Evolutionary conservation across 2,888 invertebrate genomes (phyloP), one percentile per base, ranked within the genome.

Genomic region (Perdita meconis): DNA sequence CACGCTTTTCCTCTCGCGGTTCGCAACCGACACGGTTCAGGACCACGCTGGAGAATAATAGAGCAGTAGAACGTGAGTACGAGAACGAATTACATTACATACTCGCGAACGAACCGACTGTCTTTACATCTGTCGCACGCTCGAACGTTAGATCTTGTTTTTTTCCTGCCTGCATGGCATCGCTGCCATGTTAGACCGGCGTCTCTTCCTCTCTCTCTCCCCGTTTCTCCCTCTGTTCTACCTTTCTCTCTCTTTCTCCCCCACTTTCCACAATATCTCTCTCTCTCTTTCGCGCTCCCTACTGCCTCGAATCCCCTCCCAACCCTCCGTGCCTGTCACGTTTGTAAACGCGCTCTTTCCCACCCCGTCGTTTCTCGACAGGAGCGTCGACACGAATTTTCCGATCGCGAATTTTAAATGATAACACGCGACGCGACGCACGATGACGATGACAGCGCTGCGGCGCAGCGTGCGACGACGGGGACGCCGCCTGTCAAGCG

Each of bases 121-220:
- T 70, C 71, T 63, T 63, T 19, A 53, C 53, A 64, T 80, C 44
- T 53, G 57, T 70, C 73, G 53, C 69, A 60, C 77, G 57, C 24
- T 60, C 73, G 38, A 59, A 81, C 64, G 69, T 78, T 85, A 78
- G 74, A 80, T 73, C 83, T 81, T 85, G 85, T 83, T 85, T 85
- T 81, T 78, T 84, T 85, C 77, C 83, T 81, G 85, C 85, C 85
- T 81, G 81, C 84, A 80, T 74, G 83, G 81, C 81, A 84, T 79
- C 78, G 84, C 82, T 85, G 83, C 86, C 85, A 84, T 86, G 80
- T 86, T 85, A 82, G 75, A 84, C 82, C 86, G 84, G 78, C 81
- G 74, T 79, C 76, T 77, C 70, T 81, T 71, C 74, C 61, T 77
- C 77, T 66, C 47, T 72, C 61, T 71, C 71, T 30, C 72, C 59